Percentiles rank a stretch among this genome's conserved stretches.
phyloP scores from a whole-genome alignment of 2,113 vertebrate species.

The Xenopus laevis region DNA sequence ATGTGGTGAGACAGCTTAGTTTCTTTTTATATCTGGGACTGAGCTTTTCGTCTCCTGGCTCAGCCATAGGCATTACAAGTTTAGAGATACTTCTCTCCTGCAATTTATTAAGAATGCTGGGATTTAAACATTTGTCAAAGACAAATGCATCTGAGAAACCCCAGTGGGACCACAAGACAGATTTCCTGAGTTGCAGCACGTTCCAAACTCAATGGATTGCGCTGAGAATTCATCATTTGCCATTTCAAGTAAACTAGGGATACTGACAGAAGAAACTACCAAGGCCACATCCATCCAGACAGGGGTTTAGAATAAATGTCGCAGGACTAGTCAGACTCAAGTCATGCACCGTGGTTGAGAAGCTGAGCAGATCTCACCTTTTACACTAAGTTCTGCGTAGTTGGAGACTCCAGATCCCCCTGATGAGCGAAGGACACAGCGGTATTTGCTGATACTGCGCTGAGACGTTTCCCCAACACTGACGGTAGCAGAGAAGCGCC shows the following conservation, averaged over 20 bases:
- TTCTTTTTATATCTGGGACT: not conserved
- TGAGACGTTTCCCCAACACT: conserved; percentile 88
- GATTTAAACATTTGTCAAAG: conserved; percentile 3
- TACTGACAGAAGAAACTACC: too few species aligned
- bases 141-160: not conserved
- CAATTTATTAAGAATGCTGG: not conserved
- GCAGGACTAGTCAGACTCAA: too few species aligned
- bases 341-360: too few species aligned
- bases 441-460: conserved; percentile 87
- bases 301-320: too few species aligned
- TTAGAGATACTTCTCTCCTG: not conserved
- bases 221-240: too few species aligned
- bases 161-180: not conserved
- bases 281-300: too few species aligned
- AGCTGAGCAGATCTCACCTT: conserved; percentile 70
- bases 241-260: too few species aligned
- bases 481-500: conserved; percentile 89
- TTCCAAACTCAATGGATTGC: too few species aligned
- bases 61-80: too few species aligned
- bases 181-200: too few species aligned
- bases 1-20: not conserved
- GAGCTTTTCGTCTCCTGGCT: not conserved
- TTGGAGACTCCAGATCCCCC: conserved; percentile 94
- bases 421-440: conserved; percentile 90
- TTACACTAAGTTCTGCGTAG: conserved; percentile 92